phyloP scores from a whole-genome alignment of 2,888 invertebrate species.

The Lagria hirta region DNA sequence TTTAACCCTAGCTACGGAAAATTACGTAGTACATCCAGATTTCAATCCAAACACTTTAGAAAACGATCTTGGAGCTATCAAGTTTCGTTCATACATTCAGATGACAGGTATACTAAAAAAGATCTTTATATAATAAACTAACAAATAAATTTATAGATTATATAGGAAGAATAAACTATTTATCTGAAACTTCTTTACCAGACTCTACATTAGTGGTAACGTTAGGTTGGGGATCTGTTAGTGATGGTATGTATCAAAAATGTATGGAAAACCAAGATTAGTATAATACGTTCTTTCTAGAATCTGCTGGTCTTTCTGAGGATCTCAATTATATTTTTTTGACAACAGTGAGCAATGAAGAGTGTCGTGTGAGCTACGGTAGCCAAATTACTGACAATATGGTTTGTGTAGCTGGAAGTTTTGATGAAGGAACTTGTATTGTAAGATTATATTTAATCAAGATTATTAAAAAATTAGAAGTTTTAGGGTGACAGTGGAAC shows the following conservation, averaged over 20 bases:
- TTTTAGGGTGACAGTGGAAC: conserved; percentile 17
- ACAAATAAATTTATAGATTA: conserved; percentile 1
- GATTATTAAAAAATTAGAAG: background rate
- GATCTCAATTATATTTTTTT: too few relatives aligned
- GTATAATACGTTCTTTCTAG: too few relatives aligned
- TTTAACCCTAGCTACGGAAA: conserved; percentile 2
- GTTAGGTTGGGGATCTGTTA: conserved; percentile 6
- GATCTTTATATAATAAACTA: background rate
- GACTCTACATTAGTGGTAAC: conserved; percentile 1
- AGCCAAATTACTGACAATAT: conserved; percentile 2
- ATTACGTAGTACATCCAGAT: conserved; percentile 1
- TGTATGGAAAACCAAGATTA: too few relatives aligned
- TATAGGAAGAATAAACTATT: background rate
- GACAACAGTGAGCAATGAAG: background rate
- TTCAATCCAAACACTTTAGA: conserved; percentile 12
- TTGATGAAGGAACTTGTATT: conserved; percentile 11
- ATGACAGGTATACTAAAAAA: conserved; percentile 4
- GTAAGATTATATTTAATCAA: conserved; percentile 7
- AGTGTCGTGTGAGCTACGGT: too few relatives aligned
- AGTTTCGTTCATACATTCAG: conserved; percentile 2
- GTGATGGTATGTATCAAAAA: conserved; percentile 6
- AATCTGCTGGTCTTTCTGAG: too few relatives aligned
- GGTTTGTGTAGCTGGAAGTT: conserved; percentile 8
- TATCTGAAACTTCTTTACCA: background rate
- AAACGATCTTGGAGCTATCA: conserved; percentile 7